Percentiles rank a stretch among this genome's conserved stretches.
These are phyloP conservation scores for Eutolmus rufibarbis DNA, from an alignment of 2,888 invertebrate species.

Conservation along the genomic window DNA sequence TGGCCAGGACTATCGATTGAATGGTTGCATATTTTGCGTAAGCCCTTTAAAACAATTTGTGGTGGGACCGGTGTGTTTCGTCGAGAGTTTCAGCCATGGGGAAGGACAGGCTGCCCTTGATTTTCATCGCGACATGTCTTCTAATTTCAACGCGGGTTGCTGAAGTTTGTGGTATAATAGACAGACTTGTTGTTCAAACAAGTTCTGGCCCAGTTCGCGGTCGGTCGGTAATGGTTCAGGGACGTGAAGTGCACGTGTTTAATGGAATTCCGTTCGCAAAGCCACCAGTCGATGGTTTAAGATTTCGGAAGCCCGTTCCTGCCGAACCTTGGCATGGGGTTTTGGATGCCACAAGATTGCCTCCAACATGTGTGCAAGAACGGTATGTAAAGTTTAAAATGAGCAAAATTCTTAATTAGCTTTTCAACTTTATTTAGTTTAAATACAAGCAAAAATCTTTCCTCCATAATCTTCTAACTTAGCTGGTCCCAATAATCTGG, in stretches of 20 bases:
- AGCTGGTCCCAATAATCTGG: neutral
- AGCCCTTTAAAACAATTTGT: neutral
- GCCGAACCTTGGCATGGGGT: slow-evolving; percentile 89
- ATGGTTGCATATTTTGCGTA: neutral
- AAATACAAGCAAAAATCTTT: neutral
- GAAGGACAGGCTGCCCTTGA: neutral
- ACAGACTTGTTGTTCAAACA: slow-evolving; percentile 83
- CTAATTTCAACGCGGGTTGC: slow-evolving; percentile 55
- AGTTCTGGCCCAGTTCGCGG: slow-evolving; percentile 83
- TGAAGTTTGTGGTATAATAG: slow-evolving; percentile 63
- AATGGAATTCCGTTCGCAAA: slow-evolving; percentile 92
- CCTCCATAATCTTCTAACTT: neutral
- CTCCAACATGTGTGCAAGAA: slow-evolving; percentile 89
- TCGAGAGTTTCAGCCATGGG: neutral
- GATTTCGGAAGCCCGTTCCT: slow-evolving; percentile 86
- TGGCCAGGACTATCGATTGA: neutral
- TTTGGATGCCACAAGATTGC: slow-evolving; percentile 79
- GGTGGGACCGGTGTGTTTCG: neutral
- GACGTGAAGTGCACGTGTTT: slow-evolving; percentile 86
- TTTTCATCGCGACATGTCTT: slow-evolving; percentile 49
- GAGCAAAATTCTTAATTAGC: neutral
- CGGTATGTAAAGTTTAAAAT: slow-evolving; percentile 59
- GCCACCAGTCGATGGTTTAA: slow-evolving; percentile 83
- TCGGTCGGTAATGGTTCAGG: slow-evolving; percentile 79
- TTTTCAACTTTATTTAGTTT: neutral